Evolutionary conservation across 35 echinoderm and acorn worm species (phyloP), one percentile per base, ranked within the genome.

Genomic region (Hemicentrotus pulcherrimus): DNA sequence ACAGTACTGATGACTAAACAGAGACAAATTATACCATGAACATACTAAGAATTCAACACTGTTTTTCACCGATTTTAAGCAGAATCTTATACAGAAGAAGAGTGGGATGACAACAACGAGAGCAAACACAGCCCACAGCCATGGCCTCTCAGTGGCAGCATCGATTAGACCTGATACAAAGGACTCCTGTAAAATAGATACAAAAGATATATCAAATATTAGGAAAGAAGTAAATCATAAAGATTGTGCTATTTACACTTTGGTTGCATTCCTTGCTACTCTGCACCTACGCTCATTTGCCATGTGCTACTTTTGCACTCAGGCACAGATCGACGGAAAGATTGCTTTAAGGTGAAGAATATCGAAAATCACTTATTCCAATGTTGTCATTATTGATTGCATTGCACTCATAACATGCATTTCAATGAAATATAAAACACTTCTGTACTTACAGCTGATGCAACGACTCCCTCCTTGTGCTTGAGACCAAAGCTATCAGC

Each of bases 91-190:
- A 94, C 97, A 98, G 16, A 99, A 86, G 95, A 97, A 97, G 50
- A 99, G 91, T 24, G 98, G 97, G 65, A 98, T 97, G 94, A 99
- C 95, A 31, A 99, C 92, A 85, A 99, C 94, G 16, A 98, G 95
- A 24, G 96, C 98, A 88, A 97, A 97, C 10, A 99, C 97, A 16
- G 97, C 97, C 98, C 98, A 99, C 5, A 99, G 94, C 98, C 98
- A 99, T 0, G 97, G 98, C 14, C 97, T 48, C 85, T 98, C 97
- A 2, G 97, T 95, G 14, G 98, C 94, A n/a, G 96, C 96, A 85
- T 91, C 94, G 48, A 98, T 45, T 93, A 98, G 78, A 71, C 94
- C 90, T 31, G 96, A 47, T 86, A 98, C 96, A 31, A 97, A 94
- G 28, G 96, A 96, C 48, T 98, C 98, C 98, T 97, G 96, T 24